phyloP scores from a whole-genome alignment of 2,888 invertebrate genomes.

The Sylvicola fuscatus region DNA sequence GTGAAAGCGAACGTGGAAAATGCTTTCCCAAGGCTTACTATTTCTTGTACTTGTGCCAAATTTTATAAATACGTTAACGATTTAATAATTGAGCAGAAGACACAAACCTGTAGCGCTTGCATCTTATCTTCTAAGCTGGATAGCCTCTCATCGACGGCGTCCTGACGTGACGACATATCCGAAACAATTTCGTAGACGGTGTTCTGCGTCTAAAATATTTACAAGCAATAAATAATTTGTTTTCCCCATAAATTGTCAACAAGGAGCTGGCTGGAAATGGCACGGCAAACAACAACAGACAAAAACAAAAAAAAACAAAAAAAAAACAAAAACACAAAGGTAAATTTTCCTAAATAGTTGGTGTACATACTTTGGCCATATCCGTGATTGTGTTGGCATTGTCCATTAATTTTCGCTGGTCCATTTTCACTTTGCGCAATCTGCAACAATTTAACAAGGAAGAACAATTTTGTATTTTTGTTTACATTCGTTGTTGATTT shows the following conservation, averaged over 20 bases:
- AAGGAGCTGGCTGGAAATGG: no score
- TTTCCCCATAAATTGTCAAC: not conserved
- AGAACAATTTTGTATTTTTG: not conserved
- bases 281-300: no score
- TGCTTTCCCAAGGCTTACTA: no score
- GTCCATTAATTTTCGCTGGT: conserved; percentile 97
- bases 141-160: conserved; percentile 81
- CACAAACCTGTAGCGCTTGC: conserved; percentile 49
- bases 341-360: no score
- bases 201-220: conserved; percentile 66
- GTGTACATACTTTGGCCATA: conserved; percentile 85
- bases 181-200: conserved; percentile 96
- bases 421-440: conserved; percentile 98
- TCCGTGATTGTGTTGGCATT: conserved; percentile 98
- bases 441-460: conserved; percentile 30
- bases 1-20: no score
- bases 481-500: no score
- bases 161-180: conserved; percentile 89
- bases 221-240: conserved; percentile 3
- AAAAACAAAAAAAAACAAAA: no score
- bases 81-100: no score
- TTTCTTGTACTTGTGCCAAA: no score
- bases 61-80: no score
- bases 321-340: no score
- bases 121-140: conserved; percentile 85